Conservation (phyloP, 2,888 invertebrate species). For the Charanyca ferruginea region DNA sequence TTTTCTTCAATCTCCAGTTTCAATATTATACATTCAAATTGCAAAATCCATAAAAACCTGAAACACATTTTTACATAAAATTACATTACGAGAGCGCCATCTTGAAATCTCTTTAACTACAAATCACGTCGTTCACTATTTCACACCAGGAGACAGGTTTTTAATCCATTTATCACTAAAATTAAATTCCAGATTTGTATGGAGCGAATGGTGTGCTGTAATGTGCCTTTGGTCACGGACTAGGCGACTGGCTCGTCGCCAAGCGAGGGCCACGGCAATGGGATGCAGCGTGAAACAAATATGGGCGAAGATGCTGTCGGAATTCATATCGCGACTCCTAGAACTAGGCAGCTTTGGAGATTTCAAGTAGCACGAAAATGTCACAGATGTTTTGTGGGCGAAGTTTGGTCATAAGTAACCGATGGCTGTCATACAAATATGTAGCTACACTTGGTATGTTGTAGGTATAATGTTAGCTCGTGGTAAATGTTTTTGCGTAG, state of each 20-base stretch:
- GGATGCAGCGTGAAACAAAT: conserved; percentile 60
- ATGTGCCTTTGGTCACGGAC: conserved; percentile 63
- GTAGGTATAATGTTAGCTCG: background rate
- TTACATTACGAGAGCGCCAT: conserved; percentile 16
- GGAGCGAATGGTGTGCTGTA: conserved; percentile 58
- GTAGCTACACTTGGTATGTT: background rate
- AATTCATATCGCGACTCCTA: conserved; percentile 46
- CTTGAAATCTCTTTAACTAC: conserved; percentile 41
- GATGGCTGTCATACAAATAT: background rate
- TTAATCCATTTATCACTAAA: conserved; percentile 74
- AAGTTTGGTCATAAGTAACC: conserved; percentile 27
- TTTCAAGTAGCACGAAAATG: conserved; percentile 6
- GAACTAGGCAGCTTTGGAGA: conserved; percentile 25
- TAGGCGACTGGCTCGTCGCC: conserved; percentile 65
- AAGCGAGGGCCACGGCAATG: conserved; percentile 54
- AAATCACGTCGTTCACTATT: conserved; percentile 60
- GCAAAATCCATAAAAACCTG: conserved; percentile 31
- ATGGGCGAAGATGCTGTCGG: conserved; percentile 46
- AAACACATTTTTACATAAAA: conserved; percentile 28
- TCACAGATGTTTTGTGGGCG: conserved; percentile 29
- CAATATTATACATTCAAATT: conserved; percentile 28
- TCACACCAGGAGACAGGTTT: conserved; percentile 62
- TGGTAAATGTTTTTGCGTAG: too few species aligned
- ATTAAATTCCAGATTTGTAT: conserved; percentile 65
- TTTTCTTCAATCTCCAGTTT: conserved; percentile 4